Conservation (phyloP, 1,140 invertebrate genomes). For the Sipha flava region DNA sequence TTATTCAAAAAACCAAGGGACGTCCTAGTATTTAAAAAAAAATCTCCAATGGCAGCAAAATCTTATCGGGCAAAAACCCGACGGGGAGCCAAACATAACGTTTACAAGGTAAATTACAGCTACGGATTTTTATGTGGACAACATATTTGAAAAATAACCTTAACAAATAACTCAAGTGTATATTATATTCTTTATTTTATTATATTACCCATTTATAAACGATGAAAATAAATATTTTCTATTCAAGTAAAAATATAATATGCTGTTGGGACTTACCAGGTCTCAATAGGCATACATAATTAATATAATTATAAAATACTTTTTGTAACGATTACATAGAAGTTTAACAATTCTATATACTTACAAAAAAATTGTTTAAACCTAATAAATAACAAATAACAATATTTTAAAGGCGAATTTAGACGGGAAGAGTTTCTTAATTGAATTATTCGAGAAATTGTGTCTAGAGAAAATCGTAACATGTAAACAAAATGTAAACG, state of each 20-base stretch:
- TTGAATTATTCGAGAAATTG: too few relatives aligned
- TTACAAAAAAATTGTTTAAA: too few relatives aligned
- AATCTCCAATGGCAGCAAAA: neutral
- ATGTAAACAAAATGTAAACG: too few relatives aligned
- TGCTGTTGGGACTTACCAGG: neutral
- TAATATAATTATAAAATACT: slow-evolving; percentile 6
- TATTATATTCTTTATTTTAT: neutral
- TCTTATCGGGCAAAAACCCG: slow-evolving; percentile 16
- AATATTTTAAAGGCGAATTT: too few relatives aligned
- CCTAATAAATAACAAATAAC: too few relatives aligned
- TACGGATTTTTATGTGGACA: neutral
- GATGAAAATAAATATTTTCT: neutral
- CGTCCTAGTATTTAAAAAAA: slow-evolving; percentile 4
- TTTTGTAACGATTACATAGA: neutral
- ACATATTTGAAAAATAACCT: neutral
- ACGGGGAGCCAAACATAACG: neutral
- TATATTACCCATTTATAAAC: neutral
- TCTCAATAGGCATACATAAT: neutral
- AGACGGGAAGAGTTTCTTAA: too few relatives aligned
- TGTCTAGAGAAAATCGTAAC: too few relatives aligned
- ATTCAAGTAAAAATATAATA: neutral
- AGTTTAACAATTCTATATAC: neutral
- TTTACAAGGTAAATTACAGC: neutral
- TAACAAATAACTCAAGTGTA: neutral
- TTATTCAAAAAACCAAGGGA: slow-evolving; percentile 31